Percentiles rank a stretch among this genome's conserved stretches.
phyloP scores from a whole-genome alignment of 2,113 vertebrate species.

The Bambusicola thoracicus region DNA sequence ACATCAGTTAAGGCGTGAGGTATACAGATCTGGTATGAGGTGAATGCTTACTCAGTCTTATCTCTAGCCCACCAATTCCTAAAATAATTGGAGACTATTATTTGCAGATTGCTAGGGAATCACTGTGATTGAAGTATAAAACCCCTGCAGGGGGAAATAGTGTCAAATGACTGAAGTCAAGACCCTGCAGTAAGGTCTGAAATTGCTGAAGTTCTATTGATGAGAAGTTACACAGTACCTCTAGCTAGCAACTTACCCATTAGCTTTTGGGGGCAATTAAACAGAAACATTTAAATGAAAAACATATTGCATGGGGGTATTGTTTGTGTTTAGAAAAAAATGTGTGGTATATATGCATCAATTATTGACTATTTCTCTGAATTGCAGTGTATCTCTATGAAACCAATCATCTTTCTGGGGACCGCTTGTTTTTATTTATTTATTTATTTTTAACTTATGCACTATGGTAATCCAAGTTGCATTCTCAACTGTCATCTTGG shows the following conservation, averaged over 20 bases:
- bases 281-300: background rate
- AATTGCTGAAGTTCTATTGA: background rate
- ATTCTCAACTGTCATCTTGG: background rate
- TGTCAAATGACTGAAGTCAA: background rate
- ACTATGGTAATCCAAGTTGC: background rate
- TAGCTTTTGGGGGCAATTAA: background rate
- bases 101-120: background rate
- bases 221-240: background rate
- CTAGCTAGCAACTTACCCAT: background rate
- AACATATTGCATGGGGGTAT: background rate
- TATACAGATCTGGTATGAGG: background rate
- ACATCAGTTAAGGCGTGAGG: background rate
- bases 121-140: background rate
- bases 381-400: background rate
- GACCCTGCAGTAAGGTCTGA: background rate
- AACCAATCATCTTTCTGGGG: background rate
- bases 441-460: background rate
- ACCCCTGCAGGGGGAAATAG: background rate
- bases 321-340: background rate
- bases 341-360: background rate
- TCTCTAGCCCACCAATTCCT: background rate
- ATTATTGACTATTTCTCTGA: background rate
- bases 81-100: slow-evolving; percentile 8
- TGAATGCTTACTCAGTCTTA: background rate
- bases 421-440: background rate